A percentile compares a stretch with the other conserved stretches of the same genome.
These are phyloP conservation scores for Eupithecia vulgata DNA, from an alignment of 2,888 invertebrate genomes.

Conservation along the genomic window DNA sequence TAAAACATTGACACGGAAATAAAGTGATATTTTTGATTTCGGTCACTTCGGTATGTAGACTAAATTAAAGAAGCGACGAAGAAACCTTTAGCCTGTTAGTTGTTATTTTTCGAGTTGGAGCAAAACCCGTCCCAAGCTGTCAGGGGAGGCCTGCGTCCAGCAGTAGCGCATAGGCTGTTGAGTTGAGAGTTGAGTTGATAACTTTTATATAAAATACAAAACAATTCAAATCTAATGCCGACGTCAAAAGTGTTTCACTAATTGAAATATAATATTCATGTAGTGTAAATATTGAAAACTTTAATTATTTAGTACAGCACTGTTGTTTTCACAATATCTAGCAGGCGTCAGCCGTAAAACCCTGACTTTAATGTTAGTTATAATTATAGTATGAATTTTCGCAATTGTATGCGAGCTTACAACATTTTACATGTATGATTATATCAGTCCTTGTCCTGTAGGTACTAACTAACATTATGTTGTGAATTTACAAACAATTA, in stretches of 20 bases:
- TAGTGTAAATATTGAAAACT: neutral
- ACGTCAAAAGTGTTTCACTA: neutral
- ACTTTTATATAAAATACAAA: too few relatives aligned
- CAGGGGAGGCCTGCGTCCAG: too few relatives aligned
- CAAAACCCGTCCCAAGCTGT: too few relatives aligned
- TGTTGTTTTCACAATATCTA: neutral
- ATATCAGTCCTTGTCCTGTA: constrained; percentile 12
- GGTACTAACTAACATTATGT: neutral
- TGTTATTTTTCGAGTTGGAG: too few relatives aligned
- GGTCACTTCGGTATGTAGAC: too few relatives aligned
- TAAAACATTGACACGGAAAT: too few relatives aligned
- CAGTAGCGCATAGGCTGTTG: too few relatives aligned
- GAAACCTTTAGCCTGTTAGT: too few relatives aligned
- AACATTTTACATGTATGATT: constrained; percentile 16
- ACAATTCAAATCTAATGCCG: neutral
- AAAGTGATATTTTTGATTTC: too few relatives aligned
- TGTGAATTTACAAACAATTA: neutral
- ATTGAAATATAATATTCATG: neutral
- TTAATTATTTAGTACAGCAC: neutral
- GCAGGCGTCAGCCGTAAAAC: neutral
- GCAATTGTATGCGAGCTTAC: constrained; percentile 7
- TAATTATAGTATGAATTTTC: neutral
- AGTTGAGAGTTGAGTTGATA: too few relatives aligned
- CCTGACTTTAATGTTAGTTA: neutral
- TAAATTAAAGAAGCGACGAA: too few relatives aligned